Conservation (phyloP, 2,113 vertebrate species). For the Cyphomyrus plagiostoma region DNA sequence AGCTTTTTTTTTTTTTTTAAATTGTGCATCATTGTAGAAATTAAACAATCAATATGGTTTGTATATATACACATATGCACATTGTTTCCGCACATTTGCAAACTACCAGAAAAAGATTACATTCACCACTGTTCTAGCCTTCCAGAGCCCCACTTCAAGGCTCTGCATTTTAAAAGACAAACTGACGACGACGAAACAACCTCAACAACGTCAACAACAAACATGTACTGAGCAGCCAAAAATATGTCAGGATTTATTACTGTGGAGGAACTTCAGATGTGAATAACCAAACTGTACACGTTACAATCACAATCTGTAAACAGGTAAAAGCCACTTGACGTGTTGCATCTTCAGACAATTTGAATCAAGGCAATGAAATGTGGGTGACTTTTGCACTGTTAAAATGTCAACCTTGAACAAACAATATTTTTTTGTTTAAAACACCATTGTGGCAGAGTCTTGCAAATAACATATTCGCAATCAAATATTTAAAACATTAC, state of each 20-base stretch:
- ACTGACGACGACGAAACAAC: constrained; percentile 16
- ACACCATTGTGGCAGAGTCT: constrained; percentile 87
- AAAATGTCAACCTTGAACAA: constrained; percentile 47
- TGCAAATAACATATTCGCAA: constrained; percentile 54
- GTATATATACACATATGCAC: constrained; percentile 42
- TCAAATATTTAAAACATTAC: constrained; percentile 74
- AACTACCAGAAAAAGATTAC: constrained; percentile 55
- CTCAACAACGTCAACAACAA: constrained; percentile 19
- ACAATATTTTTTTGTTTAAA: constrained; percentile 53
- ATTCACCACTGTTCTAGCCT: constrained; percentile 51
- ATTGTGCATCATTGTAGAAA: constrained; percentile 51
- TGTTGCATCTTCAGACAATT: constrained; percentile 96
- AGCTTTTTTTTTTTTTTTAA: constrained; percentile 28
- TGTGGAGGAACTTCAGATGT: constrained; percentile 84
- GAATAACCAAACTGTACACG: constrained; percentile 86
- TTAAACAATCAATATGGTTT: constrained; percentile 52
- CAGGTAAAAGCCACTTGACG: constrained; percentile 99
- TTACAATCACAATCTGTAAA: constrained; percentile 99
- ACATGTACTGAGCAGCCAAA: constrained; percentile 75
- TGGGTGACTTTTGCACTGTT: constrained; percentile 92
- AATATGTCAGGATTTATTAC: constrained; percentile 74
- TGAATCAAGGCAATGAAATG: constrained; percentile 99
- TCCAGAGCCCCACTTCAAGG: constrained; percentile 34
- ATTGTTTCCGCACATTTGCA: constrained; percentile 38
- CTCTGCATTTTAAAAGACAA: constrained; percentile 37